Evolutionary conservation across 2,113 vertebrate genomes (phyloP).

Genomic region (Erythrolamprus reginae): DNA sequence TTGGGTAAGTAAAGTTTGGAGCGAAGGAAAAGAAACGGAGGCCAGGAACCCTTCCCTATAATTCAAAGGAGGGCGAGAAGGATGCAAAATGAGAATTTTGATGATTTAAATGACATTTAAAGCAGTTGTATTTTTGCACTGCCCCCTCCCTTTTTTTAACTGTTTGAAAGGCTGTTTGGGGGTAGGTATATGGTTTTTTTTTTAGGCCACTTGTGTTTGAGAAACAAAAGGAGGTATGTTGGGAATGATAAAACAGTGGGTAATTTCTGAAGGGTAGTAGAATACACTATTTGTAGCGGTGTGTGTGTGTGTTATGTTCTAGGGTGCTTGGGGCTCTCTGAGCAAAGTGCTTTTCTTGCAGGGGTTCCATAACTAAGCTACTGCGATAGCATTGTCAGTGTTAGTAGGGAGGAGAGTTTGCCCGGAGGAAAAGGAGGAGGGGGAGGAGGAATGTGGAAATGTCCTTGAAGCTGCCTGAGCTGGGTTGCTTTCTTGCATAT

Average conservation of each 20-base stretch:
- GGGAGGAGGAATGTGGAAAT: too few species aligned
- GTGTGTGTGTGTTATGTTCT: too few species aligned
- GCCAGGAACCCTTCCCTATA: accelerated
- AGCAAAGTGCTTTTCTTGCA: neutral
- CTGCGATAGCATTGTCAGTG: neutral
- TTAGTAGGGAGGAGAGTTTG: neutral
- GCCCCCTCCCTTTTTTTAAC: neutral
- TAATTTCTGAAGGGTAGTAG: neutral
- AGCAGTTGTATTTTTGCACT: neutral
- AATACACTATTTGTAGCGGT: neutral
- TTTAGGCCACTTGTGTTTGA: neutral
- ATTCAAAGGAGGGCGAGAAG: neutral
- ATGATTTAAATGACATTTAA: neutral
- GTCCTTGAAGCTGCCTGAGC: neutral
- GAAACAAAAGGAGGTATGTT: neutral
- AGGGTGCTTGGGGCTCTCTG: neutral
- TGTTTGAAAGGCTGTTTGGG: accelerated
- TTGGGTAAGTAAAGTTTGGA: neutral
- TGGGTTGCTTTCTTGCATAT: too few species aligned
- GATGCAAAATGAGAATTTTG: neutral
- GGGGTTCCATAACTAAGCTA: neutral
- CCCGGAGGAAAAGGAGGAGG: too few species aligned
- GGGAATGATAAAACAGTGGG: neutral
- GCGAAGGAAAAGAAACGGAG: neutral
- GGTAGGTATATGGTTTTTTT: neutral